phyloP scores from a whole-genome alignment of 2,888 invertebrate species.

The Anthoptus insignis region DNA sequence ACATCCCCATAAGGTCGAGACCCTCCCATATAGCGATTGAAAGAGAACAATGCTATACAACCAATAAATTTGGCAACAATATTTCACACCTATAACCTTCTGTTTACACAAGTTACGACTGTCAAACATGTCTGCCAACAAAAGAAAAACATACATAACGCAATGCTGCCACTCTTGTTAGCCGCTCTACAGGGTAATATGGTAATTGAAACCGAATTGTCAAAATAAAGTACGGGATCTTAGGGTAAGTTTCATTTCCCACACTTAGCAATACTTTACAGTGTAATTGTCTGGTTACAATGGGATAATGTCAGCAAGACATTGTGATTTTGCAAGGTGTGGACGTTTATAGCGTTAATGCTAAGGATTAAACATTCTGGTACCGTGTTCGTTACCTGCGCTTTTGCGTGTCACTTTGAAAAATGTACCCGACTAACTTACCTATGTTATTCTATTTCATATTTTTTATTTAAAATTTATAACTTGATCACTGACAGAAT shows the following conservation, averaged over 20 bases:
- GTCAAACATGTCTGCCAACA: slow-evolving; percentile 82
- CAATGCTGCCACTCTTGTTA: slow-evolving; percentile 70
- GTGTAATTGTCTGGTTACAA: slow-evolving; percentile 64
- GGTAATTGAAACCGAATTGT: slow-evolving; percentile 78
- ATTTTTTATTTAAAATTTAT: no score
- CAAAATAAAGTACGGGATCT: slow-evolving; percentile 73
- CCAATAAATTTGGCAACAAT: slow-evolving; percentile 82
- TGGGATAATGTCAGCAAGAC: slow-evolving; percentile 58
- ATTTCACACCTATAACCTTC: slow-evolving; percentile 81
- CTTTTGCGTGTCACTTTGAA: no score
- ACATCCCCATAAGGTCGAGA: slow-evolving; percentile 31
- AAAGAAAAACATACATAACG: slow-evolving; percentile 78
- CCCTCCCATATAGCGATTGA: slow-evolving; percentile 42
- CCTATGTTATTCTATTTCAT: no score
- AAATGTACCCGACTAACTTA: no score
- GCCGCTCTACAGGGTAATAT: slow-evolving; percentile 67
- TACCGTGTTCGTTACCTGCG: neutral
- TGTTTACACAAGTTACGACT: slow-evolving; percentile 84
- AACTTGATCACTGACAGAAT: no score
- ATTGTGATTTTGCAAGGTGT: slow-evolving; percentile 65
- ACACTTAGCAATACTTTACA: slow-evolving; percentile 65
- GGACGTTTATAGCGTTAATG: slow-evolving; percentile 73
- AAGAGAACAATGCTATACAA: slow-evolving; percentile 72
- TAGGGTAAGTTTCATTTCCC: slow-evolving; percentile 71
- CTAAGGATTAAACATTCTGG: slow-evolving; percentile 61